Percentiles rank a stretch among this genome's conserved stretches.
Conservation (phyloP, 2,888 invertebrate genomes). For the Hololepta plana region DNA sequence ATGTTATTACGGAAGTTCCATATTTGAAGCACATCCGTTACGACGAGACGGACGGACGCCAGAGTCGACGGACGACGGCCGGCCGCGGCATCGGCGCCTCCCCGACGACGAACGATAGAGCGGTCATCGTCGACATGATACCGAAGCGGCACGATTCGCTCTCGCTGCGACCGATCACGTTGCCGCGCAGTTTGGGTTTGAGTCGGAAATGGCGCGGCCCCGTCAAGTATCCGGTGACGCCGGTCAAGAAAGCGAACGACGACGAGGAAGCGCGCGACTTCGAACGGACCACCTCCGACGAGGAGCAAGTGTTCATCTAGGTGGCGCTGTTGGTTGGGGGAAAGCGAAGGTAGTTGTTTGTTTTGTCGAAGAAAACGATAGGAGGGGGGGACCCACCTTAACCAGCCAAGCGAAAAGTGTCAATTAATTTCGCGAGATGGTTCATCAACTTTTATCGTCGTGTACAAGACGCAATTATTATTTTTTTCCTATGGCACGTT, state of each 20-base stretch:
- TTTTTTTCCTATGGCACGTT: no score
- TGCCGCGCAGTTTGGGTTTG: slow-evolving; percentile 39
- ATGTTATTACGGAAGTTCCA: slow-evolving; percentile 19
- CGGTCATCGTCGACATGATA: slow-evolving; percentile 22
- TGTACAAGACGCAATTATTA: no score
- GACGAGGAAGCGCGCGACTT: slow-evolving; percentile 30
- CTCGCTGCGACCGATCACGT: slow-evolving; percentile 22
- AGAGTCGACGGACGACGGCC: background rate
- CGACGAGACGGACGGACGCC: slow-evolving; percentile 11
- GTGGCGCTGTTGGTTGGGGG: no score
- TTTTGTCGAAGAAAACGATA: no score
- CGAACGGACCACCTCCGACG: slow-evolving; percentile 34
- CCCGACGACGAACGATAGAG: slow-evolving; percentile 18
- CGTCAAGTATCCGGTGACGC: slow-evolving; percentile 45
- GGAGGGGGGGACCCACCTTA: no score
- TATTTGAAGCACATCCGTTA: slow-evolving; percentile 28
- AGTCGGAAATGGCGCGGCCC: slow-evolving; percentile 43
- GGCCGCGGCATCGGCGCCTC: slow-evolving; percentile 10
- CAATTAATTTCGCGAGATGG: no score
- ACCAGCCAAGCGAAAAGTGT: no score
- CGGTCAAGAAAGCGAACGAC: slow-evolving; percentile 30
- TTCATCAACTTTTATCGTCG: no score
- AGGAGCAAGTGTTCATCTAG: slow-evolving; percentile 48
- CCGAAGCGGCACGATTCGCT: no score
- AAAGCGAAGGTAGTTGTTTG: no score